phyloP scores from a whole-genome alignment of 2,888 invertebrate species.

The Saturnia japonica region DNA sequence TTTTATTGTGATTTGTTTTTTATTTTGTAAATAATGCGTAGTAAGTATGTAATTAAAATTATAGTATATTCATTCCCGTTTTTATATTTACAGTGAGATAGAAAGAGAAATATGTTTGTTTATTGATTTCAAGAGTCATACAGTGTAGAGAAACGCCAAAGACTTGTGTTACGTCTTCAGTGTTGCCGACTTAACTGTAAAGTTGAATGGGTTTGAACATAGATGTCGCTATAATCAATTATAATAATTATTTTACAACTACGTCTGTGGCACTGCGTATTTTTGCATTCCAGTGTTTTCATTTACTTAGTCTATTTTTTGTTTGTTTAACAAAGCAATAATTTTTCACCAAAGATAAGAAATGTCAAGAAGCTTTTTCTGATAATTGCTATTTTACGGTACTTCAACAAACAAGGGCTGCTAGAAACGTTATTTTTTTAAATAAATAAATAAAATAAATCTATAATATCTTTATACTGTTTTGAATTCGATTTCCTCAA shows the following conservation, averaged over 20 bases:
- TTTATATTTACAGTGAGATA: slow-evolving; percentile 14
- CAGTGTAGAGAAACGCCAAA: slow-evolving; percentile 80
- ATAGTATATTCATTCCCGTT: slow-evolving; percentile 22
- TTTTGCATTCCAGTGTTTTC: slow-evolving; percentile 10
- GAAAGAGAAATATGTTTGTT: neutral
- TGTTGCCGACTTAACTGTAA: slow-evolving; percentile 17
- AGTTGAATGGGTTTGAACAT: slow-evolving; percentile 9
- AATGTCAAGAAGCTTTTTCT: slow-evolving; percentile 10
- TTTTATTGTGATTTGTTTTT: slow-evolving; percentile 47
- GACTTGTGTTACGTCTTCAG: slow-evolving; percentile 46
- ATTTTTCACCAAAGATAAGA: slow-evolving; percentile 24
- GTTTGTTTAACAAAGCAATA: slow-evolving; percentile 20
- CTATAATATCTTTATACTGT: neutral
- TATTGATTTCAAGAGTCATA: slow-evolving; percentile 63
- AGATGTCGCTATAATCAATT: slow-evolving; percentile 14
- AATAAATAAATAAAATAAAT: no score
- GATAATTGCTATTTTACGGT: slow-evolving; percentile 33
- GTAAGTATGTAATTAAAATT: slow-evolving; percentile 36
- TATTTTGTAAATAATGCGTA: slow-evolving; percentile 42
- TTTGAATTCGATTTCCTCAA: neutral
- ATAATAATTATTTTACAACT: slow-evolving; percentile 11
- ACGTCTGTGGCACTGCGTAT: slow-evolving; percentile 12
- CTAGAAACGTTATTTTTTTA: slow-evolving; percentile 13
- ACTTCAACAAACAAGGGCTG: neutral
- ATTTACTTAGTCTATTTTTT: slow-evolving; percentile 10